Base-by-base conservation (phyloP, 2,888 invertebrate genomes). In the Acleris cristana region DNA sequence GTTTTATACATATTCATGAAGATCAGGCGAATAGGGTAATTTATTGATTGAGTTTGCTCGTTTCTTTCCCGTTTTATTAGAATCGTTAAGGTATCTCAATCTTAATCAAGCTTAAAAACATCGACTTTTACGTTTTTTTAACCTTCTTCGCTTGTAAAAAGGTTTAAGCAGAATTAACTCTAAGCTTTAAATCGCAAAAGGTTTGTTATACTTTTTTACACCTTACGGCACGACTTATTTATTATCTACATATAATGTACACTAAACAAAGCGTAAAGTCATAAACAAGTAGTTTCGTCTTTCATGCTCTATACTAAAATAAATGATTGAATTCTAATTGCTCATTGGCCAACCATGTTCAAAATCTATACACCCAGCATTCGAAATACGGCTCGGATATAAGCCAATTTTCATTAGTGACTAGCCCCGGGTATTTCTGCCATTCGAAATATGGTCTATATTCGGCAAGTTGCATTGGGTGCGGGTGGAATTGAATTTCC, bases 401-500 rank as follows among this genome's bases (percentile, higher is more conserved):
- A 56, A 56, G 23, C 21, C n/a, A 56, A 40, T 56, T 44, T 56
- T 44, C 21, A 44, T 44, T 21, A 56, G 7, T 21, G 34, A 14
- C 34, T 40, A 40, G 21, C 21, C n/a, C 44, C 8, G 18, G 7
- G 21, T 21, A 44, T 44, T 56, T 44, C 16, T 16, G 56, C 44
- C 45, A 45, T 58, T 26, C 3, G 34, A 21, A 51, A 19, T 16
- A 26, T 21, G 26, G 3, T 16, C 59, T 54, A 7, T 30, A 54
- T 54, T 54, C 30, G 54, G 30, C 51, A 34, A 51, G 51, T 51
- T 60, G 59, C 59, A 60, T 48, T 16, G 45, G 51, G 59, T 34
- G 49, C 40, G 58, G 48, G 58, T 18, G 49, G 34, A 26, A 60
- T 60, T 60, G 59, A 51, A 60, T 60, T 60, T 60, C 59, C 51